A percentile compares a stretch with the other conserved stretches of the same genome.
These are phyloP conservation scores for Notarius lentiginosus DNA, from an alignment of 2,113 vertebrate genomes.

Conservation along the genomic window DNA sequence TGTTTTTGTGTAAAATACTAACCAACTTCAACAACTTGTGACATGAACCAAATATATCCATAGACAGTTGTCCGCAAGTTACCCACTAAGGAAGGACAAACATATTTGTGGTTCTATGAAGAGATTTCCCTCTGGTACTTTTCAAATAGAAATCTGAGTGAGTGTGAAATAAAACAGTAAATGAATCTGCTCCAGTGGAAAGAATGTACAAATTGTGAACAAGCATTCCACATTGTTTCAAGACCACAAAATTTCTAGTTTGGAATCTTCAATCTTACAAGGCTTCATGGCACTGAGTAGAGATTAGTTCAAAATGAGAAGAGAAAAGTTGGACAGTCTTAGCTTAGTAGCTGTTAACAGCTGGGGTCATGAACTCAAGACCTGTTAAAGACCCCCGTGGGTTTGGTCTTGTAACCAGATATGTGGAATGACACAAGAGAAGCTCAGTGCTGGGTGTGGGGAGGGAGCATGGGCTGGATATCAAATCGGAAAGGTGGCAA, in stretches of 20 bases:
- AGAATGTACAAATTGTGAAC: background rate
- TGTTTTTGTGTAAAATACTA: background rate
- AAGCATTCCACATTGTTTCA: background rate
- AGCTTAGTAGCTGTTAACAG: slow-evolving; percentile 76
- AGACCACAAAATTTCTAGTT: slow-evolving; percentile 3
- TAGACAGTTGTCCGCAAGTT: background rate
- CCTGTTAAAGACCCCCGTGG: slow-evolving; percentile 76
- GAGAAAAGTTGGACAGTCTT: slow-evolving; percentile 65
- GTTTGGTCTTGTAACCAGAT: slow-evolving; percentile 75
- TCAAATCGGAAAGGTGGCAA: slow-evolving; percentile 42
- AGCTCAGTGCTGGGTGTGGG: slow-evolving; percentile 52
- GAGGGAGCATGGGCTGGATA: slow-evolving; percentile 47
- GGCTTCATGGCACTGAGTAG: slow-evolving; percentile 2
- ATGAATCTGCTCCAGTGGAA: slow-evolving; percentile 7
- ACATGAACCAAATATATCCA: background rate
- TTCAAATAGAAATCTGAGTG: background rate
- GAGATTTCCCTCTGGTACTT: background rate
- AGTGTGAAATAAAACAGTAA: slow-evolving; percentile 12
- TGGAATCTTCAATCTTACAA: slow-evolving; percentile 1
- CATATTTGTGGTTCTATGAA: slow-evolving; percentile 8
- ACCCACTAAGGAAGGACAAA: background rate
- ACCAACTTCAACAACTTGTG: background rate
- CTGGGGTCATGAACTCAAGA: slow-evolving; percentile 70
- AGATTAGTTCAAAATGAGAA: slow-evolving; percentile 14
- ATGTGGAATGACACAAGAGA: slow-evolving; percentile 75